Conservation (phyloP, 2,797 vertebrate genomes). For the Lacerta agilis region DNA sequence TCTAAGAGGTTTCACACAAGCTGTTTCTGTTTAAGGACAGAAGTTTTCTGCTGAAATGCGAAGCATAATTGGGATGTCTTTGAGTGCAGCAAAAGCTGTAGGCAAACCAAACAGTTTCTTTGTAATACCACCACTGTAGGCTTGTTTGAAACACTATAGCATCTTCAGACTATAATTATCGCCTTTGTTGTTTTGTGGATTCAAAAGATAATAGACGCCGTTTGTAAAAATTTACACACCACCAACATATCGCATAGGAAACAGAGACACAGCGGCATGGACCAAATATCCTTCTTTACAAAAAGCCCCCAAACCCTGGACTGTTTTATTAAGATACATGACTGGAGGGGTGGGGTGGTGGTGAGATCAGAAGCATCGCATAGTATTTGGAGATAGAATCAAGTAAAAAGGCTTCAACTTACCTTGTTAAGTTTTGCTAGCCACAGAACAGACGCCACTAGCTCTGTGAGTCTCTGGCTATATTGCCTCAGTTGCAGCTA, state of each 20-base stretch:
- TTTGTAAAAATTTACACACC: constrained; percentile 67
- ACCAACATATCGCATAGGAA: constrained; percentile 59
- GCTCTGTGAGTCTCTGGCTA: neutral
- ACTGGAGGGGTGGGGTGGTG: neutral
- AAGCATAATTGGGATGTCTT: constrained; percentile 76
- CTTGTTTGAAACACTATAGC: constrained; percentile 73
- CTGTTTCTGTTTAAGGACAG: constrained; percentile 77
- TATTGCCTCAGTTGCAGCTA: neutral
- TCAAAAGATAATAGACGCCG: constrained; percentile 77
- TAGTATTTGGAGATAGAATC: constrained; percentile 39
- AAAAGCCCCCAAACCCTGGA: constrained; percentile 61
- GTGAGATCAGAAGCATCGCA: neutral
- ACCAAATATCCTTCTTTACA: constrained; percentile 54
- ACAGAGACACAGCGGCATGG: constrained; percentile 50
- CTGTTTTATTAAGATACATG: constrained; percentile 52
- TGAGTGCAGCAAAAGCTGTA: constrained; percentile 70
- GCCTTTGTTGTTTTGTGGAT: constrained; percentile 72
- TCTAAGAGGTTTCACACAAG: constrained; percentile 67
- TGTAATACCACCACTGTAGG: constrained; percentile 68
- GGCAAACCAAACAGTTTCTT: constrained; percentile 64
- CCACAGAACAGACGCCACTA: constrained; percentile 27
- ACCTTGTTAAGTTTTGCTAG: constrained; percentile 33
- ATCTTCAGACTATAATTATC: constrained; percentile 77
- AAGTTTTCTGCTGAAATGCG: constrained; percentile 71
- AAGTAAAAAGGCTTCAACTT: constrained; percentile 57